Conservation (phyloP, 1,140 invertebrate genomes). For the Paraescarpia echinospica region DNA sequence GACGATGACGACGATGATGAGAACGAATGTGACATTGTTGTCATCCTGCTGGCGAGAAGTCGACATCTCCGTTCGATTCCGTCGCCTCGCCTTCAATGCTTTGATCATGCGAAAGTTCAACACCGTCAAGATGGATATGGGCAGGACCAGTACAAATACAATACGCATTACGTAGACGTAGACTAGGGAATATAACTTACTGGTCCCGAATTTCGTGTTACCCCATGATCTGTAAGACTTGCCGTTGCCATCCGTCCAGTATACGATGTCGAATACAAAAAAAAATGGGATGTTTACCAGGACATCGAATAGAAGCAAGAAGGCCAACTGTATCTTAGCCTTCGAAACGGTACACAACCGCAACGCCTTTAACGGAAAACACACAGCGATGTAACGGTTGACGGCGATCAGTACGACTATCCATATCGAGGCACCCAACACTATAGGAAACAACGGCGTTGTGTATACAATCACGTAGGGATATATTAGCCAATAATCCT, state of each 20-base stretch:
- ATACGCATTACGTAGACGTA: slow-evolving; percentile 29
- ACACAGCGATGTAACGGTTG: slow-evolving; percentile 31
- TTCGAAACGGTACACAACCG: slow-evolving; percentile 10
- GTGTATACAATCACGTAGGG: slow-evolving; percentile 9
- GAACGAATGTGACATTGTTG: slow-evolving; percentile 32
- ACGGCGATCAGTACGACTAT: slow-evolving; percentile 26
- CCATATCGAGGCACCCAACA: slow-evolving; percentile 27
- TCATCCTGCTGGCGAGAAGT: slow-evolving; percentile 29
- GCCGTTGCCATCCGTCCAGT: not conserved
- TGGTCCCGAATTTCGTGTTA: not conserved
- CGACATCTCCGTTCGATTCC: slow-evolving; percentile 29
- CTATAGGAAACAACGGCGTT: not conserved
- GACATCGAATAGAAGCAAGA: slow-evolving; percentile 18
- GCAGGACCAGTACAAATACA: slow-evolving; percentile 27
- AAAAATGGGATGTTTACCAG: slow-evolving; percentile 25
- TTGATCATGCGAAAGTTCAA: slow-evolving; percentile 30
- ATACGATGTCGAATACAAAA: not conserved
- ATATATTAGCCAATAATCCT: not conserved
- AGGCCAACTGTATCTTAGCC: slow-evolving; percentile 25
- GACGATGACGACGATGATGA: slow-evolving; percentile 31
- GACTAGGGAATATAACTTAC: not conserved
- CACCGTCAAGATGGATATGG: slow-evolving; percentile 24
- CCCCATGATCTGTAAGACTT: not conserved
- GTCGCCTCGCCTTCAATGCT: slow-evolving; percentile 21
- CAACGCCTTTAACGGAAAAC: slow-evolving; percentile 18